phyloP scores from a whole-genome alignment of 2,113 vertebrate species.

The Psittacara wagleri region DNA sequence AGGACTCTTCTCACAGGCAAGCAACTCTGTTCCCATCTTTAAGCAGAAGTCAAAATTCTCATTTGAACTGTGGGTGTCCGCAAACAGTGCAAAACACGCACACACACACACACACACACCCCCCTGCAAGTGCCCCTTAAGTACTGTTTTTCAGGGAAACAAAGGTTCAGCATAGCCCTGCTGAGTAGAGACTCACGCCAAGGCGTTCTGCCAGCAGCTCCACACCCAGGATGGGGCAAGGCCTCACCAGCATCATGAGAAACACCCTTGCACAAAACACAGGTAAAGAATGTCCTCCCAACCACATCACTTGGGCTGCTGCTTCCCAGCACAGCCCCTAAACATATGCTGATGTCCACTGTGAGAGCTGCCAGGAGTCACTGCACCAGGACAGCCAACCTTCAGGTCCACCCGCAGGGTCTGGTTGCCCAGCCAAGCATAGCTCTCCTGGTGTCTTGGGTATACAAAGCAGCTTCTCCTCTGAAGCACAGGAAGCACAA shows the following conservation, averaged over 20 bases:
- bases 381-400: not conserved
- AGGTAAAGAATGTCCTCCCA: not conserved
- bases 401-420: not conserved
- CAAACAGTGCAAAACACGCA: fast-evolving
- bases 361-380: fast-evolving
- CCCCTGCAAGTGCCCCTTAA: not conserved
- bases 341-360: fast-evolving
- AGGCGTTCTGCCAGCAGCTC: not conserved
- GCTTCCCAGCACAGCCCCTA: not conserved
- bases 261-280: not conserved
- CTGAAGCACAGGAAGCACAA: not conserved
- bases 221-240: not conserved
- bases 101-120: not conserved
- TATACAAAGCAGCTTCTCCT: not conserved
- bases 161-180: not conserved
- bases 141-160: not conserved
- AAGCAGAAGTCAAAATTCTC: not conserved
- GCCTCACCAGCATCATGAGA: not conserved
- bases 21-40: not conserved
- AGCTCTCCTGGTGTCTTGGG: not conserved
- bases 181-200: fast-evolving
- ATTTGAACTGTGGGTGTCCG: not conserved
- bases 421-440: not conserved
- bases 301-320: not conserved
- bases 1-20: not conserved